Evolutionary conservation across 2,113 vertebrate genomes (phyloP).

Genomic region (Hyaena hyaena): DNA sequence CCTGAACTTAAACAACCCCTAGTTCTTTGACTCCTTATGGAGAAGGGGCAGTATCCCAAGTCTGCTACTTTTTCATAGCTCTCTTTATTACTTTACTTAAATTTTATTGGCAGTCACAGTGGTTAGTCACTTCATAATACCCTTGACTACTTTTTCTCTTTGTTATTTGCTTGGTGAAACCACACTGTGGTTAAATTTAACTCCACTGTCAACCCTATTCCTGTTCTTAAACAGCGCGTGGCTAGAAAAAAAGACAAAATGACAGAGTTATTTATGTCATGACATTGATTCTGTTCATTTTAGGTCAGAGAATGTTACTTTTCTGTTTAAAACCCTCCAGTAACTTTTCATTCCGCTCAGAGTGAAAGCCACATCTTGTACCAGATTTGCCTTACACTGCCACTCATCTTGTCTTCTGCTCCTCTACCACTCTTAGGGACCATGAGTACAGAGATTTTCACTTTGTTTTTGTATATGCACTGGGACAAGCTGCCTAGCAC

Average conservation of each 20-base stretch:
- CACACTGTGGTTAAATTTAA: background rate
- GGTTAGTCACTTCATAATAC: background rate
- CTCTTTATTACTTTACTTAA: background rate
- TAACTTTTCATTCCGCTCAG: background rate
- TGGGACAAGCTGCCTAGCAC: background rate
- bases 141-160: background rate
- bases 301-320: background rate
- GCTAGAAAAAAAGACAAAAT: background rate
- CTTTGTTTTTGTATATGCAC: background rate
- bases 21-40: background rate
- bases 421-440: background rate
- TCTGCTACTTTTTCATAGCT: background rate
- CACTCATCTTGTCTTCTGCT: background rate
- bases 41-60: background rate
- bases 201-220: background rate
- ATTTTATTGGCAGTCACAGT: background rate
- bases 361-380: background rate
- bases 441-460: background rate
- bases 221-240: background rate
- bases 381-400: background rate
- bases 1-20: background rate
- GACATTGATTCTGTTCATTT: slow-evolving; percentile 16
- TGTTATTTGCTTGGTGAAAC: background rate
- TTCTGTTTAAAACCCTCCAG: background rate
- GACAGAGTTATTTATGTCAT: background rate